Conservation (phyloP, 2,888 invertebrate genomes). For the Perizoma flavofasciatum region DNA sequence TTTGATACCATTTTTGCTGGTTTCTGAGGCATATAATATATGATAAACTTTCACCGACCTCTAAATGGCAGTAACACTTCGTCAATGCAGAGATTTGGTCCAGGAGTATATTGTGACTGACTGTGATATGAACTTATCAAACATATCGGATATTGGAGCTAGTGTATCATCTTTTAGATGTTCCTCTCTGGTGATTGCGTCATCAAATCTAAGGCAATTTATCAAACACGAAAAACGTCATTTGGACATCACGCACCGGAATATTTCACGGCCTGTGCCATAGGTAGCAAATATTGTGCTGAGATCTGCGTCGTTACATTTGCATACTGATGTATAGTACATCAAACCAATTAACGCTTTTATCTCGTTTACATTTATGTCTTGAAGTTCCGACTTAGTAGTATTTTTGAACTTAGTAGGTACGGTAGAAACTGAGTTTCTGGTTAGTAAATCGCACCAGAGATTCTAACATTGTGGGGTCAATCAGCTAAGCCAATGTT, state of each 20-base stretch:
- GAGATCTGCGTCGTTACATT: conserved; percentile 27
- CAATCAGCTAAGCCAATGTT: conserved; percentile 1
- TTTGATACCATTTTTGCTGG: conserved; percentile 40
- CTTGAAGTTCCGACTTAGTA: conserved; percentile 22
- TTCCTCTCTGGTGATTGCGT: conserved; percentile 29
- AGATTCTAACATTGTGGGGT: not conserved
- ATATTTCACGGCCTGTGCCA: conserved; percentile 35
- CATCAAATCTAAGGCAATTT: conserved; percentile 38
- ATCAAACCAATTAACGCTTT: conserved; percentile 30
- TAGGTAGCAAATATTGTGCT: conserved; percentile 32
- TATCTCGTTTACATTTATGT: conserved; percentile 33
- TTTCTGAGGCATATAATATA: conserved; percentile 41
- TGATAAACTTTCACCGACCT: conserved; percentile 36
- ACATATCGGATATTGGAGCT: conserved; percentile 33
- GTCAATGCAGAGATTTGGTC: conserved; percentile 32
- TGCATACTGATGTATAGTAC: conserved; percentile 34
- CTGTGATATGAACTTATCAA: conserved; percentile 29
- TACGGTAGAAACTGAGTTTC: conserved; percentile 32
- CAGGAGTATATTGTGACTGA: conserved; percentile 26
- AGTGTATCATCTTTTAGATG: conserved; percentile 32
- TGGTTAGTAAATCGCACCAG: conserved; percentile 24
- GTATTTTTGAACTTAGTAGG: conserved; percentile 29
- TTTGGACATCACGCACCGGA: conserved; percentile 29
- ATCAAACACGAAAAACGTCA: conserved; percentile 23
- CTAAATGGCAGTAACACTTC: conserved; percentile 40